Base-by-base conservation (phyloP, 2,113 vertebrate genomes). In the Gopherus flavomarginatus region DNA sequence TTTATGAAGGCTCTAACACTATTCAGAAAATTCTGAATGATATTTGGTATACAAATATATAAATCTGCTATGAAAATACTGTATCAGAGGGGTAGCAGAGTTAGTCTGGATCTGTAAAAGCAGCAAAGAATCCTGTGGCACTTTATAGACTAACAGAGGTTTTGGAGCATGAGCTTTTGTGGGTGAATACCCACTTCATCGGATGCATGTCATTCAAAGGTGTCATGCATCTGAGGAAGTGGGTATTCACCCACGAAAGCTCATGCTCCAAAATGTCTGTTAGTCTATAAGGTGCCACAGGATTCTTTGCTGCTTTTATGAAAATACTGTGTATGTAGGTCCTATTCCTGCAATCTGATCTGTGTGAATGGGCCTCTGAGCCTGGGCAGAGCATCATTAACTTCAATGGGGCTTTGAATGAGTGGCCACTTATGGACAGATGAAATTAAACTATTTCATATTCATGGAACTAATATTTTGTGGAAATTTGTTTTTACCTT, bases 341-440 rank as follows among this genome's bases (percentile, higher is more conserved):
- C 1, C 0, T 14, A 89, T 80, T 93, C 52, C 35, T 93, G 49
- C 5, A 38, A 14, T 92, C 83, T 87, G 8, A 17, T 92, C 86
- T 89, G 5, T 86, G 50, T 62, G 42, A 86, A 88, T 22, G 21
- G 31, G 3, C 53, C 27, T 94, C 31, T 59, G 31, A 86, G 86
- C 0, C 1, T 1, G 0, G 42, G 50, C 21, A 31, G 75, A n/a
- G 59, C 22, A 44, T 92, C 27, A 84, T 77, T 6, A 2, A 31
- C 86, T 93, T 92, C 89, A 92, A 92, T 54, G 77, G 54, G 69
- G n/a, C n/a, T 38, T 17, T 42, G n/a, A 21, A 42, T 72, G 35
- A 72, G 35, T 22, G 21, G 69, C 17, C 65, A 21, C 47, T 77
- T 96, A 79, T 54, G 59, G n/a, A 47, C 10, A 79, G 1, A 0